Conservation (phyloP, 2,888 invertebrate genomes). For the Chymomyza amoena region DNA sequence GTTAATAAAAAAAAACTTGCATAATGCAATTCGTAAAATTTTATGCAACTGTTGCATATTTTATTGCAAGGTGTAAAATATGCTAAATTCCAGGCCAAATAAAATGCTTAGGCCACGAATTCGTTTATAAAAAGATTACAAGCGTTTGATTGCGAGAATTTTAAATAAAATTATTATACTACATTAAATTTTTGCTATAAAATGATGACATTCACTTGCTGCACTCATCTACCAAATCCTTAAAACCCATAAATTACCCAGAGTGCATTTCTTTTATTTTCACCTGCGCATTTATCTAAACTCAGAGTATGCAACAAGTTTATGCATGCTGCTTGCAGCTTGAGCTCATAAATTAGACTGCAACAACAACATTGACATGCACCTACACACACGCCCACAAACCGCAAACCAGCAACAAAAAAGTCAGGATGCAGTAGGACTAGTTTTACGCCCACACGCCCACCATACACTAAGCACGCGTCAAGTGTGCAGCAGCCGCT, state of each 20-base stretch:
- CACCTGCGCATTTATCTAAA: not conserved
- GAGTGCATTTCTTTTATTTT: not conserved
- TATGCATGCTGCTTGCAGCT: slow-evolving; percentile 61
- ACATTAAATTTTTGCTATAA: no score
- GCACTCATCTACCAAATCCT: not conserved
- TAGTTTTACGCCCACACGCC: not conserved
- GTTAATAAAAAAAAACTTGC: slow-evolving; percentile 6
- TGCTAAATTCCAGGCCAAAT: slow-evolving; percentile 1
- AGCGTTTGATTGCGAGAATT: not conserved
- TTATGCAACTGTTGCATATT: slow-evolving; percentile 37
- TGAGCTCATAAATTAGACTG: slow-evolving; percentile 66
- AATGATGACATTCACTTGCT: not conserved
- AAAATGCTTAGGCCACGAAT: not conserved
- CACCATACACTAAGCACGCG: slow-evolving; percentile 59
- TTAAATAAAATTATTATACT: no score
- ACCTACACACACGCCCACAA: not conserved
- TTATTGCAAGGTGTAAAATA: not conserved
- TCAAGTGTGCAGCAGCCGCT: slow-evolving; percentile 47
- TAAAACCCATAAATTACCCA: not conserved
- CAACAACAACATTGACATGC: slow-evolving; percentile 14
- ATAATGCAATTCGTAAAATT: slow-evolving; percentile 32
- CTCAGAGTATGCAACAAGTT: slow-evolving; percentile 63
- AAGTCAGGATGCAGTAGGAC: slow-evolving; percentile 8
- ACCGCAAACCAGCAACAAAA: slow-evolving; percentile 29
- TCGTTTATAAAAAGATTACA: not conserved